Evolutionary conservation across 2,888 invertebrate species (phyloP), one percentile per base, ranked within the genome.

Genomic region (Sycophila texana): DNA sequence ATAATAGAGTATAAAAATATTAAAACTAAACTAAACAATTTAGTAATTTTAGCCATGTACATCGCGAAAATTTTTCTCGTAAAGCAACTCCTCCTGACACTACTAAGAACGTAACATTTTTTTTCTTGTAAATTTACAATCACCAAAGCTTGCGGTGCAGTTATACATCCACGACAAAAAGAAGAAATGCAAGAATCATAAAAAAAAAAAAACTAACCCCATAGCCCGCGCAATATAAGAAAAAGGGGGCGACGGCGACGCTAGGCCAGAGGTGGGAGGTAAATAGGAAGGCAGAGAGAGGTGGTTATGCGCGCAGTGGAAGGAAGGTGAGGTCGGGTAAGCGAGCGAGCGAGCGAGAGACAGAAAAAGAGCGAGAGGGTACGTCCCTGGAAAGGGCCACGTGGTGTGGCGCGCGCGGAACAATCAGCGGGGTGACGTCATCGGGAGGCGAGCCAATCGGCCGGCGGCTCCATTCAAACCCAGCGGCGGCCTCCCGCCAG

Each of bases 341-440:
- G 72, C 13, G 51, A 58, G 65, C 22, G 60, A 68, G 61, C 63
- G n/a, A n/a, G n/a, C n/a, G n/a, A n/a, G n/a, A n/a, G n/a, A n/a
- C n/a, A n/a, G n/a, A n/a, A n/a, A n/a, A n/a, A n/a, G 60, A 68
- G 61, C 63, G 53, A 73, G 77, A 20, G 49, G 20, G 12, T 22
- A 13, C 81, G 80, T 67, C 77, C 77, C 79, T 77, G 83, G 82
- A 83, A 67, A 71, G 84, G 83, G 87, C 89, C 90, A 90, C 90
- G 90, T 90, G 90, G 89, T 90, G 88, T 87, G 90, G 89, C 91
- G 87, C 88, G 92, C 92, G 92, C 92, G 92, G 92, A 92, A 93
- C 93, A 94, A 93, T 93, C 94, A 93, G 94, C 94, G 93, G 92
- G 88, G 93, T 95, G 94, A 95, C 95, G 95, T 95, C 95, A 95